phyloP scores from a whole-genome alignment of 2,797 vertebrate genomes.

The Emys orbicularis region DNA sequence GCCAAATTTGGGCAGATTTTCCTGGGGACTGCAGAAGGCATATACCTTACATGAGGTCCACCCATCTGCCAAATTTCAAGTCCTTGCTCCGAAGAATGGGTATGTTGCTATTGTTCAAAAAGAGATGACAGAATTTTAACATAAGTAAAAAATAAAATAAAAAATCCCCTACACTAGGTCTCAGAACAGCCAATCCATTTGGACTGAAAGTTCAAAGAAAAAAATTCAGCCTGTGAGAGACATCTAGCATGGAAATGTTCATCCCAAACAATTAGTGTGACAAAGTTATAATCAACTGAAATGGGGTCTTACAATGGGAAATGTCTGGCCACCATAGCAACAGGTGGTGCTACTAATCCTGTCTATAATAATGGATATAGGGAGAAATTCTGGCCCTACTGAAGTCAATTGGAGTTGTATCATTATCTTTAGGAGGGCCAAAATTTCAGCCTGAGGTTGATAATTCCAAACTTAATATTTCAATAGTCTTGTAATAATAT shows the following conservation, averaged over 20 bases:
- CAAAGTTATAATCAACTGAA: not conserved
- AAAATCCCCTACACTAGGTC: not conserved
- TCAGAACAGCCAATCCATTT: not conserved
- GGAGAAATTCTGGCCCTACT: not conserved
- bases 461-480: not conserved
- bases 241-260: not conserved
- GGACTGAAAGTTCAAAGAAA: not conserved
- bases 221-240: not conserved
- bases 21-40: not conserved
- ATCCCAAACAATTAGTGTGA: not conserved
- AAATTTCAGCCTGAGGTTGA: not conserved
- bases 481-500: not conserved
- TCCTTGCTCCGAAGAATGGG: not conserved
- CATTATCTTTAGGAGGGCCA: not conserved
- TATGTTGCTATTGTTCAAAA: not conserved
- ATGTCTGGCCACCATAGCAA: not conserved
- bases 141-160: not conserved
- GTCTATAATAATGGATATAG: not conserved
- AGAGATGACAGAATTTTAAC: not conserved
- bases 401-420: not conserved
- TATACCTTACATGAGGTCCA: not conserved
- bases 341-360: not conserved
- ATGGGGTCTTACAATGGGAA: not conserved
- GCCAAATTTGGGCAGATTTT: not conserved
- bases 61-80: not conserved